Evolutionary conservation across 2,113 vertebrate genomes (phyloP), one percentile per base, ranked within the genome.

Genomic region (Trogon surrucura): DNA sequence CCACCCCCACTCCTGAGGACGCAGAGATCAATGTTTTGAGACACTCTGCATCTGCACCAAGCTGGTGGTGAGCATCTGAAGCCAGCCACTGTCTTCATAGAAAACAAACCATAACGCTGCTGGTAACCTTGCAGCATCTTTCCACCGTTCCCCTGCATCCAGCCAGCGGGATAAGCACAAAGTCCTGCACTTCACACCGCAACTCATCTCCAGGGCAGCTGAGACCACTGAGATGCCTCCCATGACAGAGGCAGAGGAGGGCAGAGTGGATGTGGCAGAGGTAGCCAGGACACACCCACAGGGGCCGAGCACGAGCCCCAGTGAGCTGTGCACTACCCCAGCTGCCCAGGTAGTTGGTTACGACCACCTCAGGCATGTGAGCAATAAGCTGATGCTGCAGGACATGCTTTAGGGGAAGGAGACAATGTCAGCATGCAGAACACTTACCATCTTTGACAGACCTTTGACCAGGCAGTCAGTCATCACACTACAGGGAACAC

Each of bases 321-420:
- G 32, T 15, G 48, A 80, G n/a, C 21, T 9, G 25, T 23, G 44
- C 48, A 1, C 22, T 27, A 26, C 48, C 38, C 21, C 54, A 27
- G 64, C 58, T 77, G 45, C 67, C 0, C 0, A 13, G 23, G 26
- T 25, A 41, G 62, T 54, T 57, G 18, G 41, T 51, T 53, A 12
- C 0, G 0, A 12, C 19, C 18, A 25, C 78, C 57, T 48, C 0
- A 0, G 54, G 22, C 16, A 72, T 6, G 2, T 0, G 2, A 47
- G 50, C 66, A 54, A 41, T 3, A 77, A 56, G 9, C 20, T 23
- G 48, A 27, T 53, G 65, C 84, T 53, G 38, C 53, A 87, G 80
- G 47, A 66, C 10, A 4, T 16, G 11, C 44, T 71, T 4, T 32
- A 71, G 48, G 72, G 61, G 61, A 56, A 12, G 53, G 45, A 84